phyloP scores from a whole-genome alignment of 2,888 invertebrate genomes.

The Cremastinae sp. region DNA sequence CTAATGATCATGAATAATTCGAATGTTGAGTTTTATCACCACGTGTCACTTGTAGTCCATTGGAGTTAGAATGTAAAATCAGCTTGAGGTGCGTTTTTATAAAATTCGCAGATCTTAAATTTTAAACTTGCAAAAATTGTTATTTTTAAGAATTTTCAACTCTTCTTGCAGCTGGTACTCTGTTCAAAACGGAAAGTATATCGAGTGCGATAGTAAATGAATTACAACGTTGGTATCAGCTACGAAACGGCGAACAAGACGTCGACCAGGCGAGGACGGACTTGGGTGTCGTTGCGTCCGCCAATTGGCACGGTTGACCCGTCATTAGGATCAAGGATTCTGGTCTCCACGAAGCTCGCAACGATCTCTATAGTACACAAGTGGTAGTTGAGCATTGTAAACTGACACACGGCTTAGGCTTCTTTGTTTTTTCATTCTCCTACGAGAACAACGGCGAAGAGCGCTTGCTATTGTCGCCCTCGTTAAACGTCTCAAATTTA shows the following conservation, averaged over 20 bases:
- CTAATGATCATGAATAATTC: too few relatives aligned
- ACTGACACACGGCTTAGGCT: slow-evolving; percentile 19
- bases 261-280: slow-evolving; percentile 41
- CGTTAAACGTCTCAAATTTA: slow-evolving; percentile 30
- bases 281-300: slow-evolving; percentile 62
- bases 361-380: slow-evolving; percentile 11
- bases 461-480: slow-evolving; percentile 17
- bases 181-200: slow-evolving; percentile 20
- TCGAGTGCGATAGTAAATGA: slow-evolving; percentile 16
- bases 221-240: slow-evolving; percentile 38
- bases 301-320: slow-evolving; percentile 78
- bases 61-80: too few relatives aligned
- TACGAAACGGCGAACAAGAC: slow-evolving; percentile 31
- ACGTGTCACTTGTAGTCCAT: too few relatives aligned
- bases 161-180: background rate
- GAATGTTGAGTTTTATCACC: too few relatives aligned
- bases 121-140: too few relatives aligned
- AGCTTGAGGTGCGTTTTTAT: too few relatives aligned
- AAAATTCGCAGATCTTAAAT: too few relatives aligned
- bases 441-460: slow-evolving; percentile 5
- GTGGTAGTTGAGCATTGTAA: slow-evolving; percentile 24
- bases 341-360: slow-evolving; percentile 47
- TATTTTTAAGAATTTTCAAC: background rate
- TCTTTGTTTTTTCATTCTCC: slow-evolving; percentile 29
- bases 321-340: slow-evolving; percentile 79